Base-by-base conservation (phyloP, 2,797 vertebrate genomes). In the Bradypodion ventrale region DNA sequence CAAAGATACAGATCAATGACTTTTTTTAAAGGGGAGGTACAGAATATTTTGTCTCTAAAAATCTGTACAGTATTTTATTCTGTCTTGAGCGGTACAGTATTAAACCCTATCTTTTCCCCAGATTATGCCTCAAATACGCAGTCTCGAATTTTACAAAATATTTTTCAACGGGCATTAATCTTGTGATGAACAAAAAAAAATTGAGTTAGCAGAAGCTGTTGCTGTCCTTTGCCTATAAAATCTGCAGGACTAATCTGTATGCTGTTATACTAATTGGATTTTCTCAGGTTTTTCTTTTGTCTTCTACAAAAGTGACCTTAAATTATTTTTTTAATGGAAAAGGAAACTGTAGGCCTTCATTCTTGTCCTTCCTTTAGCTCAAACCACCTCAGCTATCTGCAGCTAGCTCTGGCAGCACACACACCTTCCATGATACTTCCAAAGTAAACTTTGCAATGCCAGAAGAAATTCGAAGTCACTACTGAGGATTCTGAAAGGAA, bases 71-170 rank as follows among this genome's bases (percentile, higher is more conserved):
- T 80, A 82, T 86, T 74, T 63, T 69, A 40, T 73, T 70, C n/a
- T n/a, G n/a, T n/a, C n/a, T n/a, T n/a, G n/a, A n/a, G n/a, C 0
- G 0, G 70, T 75, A n/a, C 78, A 74, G 0, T 80, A 82, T 86
- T 74, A 35, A 32, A 60, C 7, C 76, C 15, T 83, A 77, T 63
- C 49, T 12, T 78, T 5, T 8, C 49, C 87, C 59, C 66, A 37
- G 78, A 70, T 37, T 82, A 27, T 0, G 0, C 37, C 35, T 5
- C 76, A 73, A 37, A 89, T 75, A 44, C 13, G 23, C n/a, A 25
- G 19, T n/a, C 16, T 70, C 29, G 74, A 68, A n/a, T 66, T 29
- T 78, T 62, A 27, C 74, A 32, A 79, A 44, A 65, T 2, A 25
- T 84, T 92, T 65, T 83, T 83, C 69, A 86, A 29, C 60, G 70